Evolutionary conservation across 1,140 invertebrate species (phyloP).

Genomic region (Plutomurus gul): DNA sequence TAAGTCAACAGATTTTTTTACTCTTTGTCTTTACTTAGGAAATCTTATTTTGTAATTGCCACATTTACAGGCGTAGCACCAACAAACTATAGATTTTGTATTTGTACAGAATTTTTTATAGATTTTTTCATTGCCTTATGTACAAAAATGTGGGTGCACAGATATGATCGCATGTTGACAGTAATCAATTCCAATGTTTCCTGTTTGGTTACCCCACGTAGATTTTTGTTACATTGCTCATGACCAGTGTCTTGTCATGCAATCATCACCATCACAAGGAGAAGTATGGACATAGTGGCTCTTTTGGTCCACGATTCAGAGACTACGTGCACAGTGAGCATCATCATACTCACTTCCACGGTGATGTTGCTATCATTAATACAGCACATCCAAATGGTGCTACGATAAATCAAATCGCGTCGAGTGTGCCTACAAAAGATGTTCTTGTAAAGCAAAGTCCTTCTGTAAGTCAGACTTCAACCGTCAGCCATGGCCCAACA

Average conservation of each 20-base stretch:
- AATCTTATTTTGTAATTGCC: too few species aligned
- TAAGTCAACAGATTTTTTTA: too few species aligned
- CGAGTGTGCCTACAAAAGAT: not conserved
- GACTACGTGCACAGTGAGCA: not conserved
- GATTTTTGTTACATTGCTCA: not conserved
- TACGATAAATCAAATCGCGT: not conserved
- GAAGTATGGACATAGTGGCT: not conserved
- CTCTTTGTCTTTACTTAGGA: too few species aligned
- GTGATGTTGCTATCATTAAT: not conserved
- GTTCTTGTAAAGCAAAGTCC: too few species aligned
- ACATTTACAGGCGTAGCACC: too few species aligned
- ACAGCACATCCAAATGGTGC: not conserved
- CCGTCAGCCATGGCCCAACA: too few species aligned
- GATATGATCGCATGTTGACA: not conserved
- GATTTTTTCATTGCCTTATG: too few species aligned
- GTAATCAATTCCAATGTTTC: not conserved
- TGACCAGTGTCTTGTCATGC: not conserved
- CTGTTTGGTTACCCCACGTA: not conserved
- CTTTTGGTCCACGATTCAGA: not conserved
- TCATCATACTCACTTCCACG: not conserved
- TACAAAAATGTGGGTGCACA: too few species aligned
- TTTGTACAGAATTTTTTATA: too few species aligned
- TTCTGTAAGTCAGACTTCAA: too few species aligned
- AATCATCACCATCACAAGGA: not conserved
- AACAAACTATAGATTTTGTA: too few species aligned